phyloP scores from a whole-genome alignment of 1,140 invertebrate species.

The Lepidotrigona ventralis region DNA sequence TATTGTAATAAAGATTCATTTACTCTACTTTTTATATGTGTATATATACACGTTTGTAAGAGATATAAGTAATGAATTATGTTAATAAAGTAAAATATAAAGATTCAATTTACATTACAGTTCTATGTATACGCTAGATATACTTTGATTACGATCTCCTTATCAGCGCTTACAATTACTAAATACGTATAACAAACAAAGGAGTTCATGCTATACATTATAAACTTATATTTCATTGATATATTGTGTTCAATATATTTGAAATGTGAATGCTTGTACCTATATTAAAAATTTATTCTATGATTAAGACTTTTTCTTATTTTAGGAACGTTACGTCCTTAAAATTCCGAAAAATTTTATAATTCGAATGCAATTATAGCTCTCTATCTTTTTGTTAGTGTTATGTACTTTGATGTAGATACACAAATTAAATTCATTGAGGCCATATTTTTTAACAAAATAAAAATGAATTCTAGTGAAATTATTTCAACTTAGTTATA shows the following conservation, averaged over 20 bases:
- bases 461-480: neutral
- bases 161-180: constrained; percentile 20
- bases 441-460: constrained; percentile 1
- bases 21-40: constrained; percentile 26
- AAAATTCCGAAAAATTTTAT: constrained; percentile 7
- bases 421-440: constrained; percentile 13
- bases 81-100: constrained; percentile 37
- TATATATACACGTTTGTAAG: constrained; percentile 4
- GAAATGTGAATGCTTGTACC: neutral
- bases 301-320: constrained; percentile 12
- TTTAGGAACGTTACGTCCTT: constrained; percentile 30
- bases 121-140: constrained; percentile 20
- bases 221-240: constrained; percentile 11
- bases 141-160: constrained; percentile 19
- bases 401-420: neutral
- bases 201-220: neutral
- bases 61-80: constrained; percentile 43
- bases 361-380: constrained; percentile 10
- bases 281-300: constrained; percentile 11
- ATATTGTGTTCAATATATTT: constrained; percentile 3
- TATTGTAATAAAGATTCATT: constrained; percentile 21
- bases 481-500: neutral
- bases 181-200: constrained; percentile 21
- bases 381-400: neutral
- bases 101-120: constrained; percentile 33